phyloP scores from a whole-genome alignment of 2,888 invertebrate species.

The Drosophila picticornis region DNA sequence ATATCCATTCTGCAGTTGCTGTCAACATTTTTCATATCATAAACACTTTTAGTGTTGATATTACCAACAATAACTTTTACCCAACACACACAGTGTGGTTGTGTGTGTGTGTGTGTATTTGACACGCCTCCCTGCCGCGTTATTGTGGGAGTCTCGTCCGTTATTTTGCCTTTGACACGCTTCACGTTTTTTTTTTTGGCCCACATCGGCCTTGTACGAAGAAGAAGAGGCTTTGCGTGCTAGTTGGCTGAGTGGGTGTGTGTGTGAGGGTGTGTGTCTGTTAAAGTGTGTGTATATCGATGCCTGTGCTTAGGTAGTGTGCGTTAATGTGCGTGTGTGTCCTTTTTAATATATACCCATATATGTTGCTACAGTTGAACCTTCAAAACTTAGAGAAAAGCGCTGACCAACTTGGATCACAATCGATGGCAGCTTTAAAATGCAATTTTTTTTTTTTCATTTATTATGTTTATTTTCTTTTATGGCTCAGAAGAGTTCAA shows the following conservation, averaged over 20 bases:
- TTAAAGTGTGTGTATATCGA: constrained; percentile 25
- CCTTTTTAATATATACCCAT: background rate
- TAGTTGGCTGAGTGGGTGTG: constrained; percentile 4
- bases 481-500: background rate
- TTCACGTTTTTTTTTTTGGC: constrained; percentile 32
- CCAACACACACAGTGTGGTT: constrained; percentile 23
- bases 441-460: background rate
- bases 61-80: constrained; percentile 79
- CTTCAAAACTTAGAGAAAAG: background rate
- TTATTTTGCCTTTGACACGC: constrained; percentile 35
- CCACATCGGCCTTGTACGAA: constrained; percentile 43
- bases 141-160: constrained; percentile 36
- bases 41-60: constrained; percentile 80
- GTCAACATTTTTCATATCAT: constrained; percentile 81
- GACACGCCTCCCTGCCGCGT: constrained; percentile 39
- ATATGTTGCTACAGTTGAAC: background rate
- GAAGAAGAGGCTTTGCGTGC: constrained; percentile 16
- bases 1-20: constrained; percentile 77
- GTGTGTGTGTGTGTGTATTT: constrained; percentile 5
- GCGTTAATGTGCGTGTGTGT: background rate
- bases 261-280: constrained; percentile 5
- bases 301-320: constrained; percentile 11
- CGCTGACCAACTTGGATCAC: constrained; percentile 1
- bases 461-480: background rate
- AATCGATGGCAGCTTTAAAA: background rate